Percentiles rank a stretch among this genome's conserved stretches.
These are phyloP conservation scores for Centrocercus urophasianus DNA, from an alignment of 2,113 vertebrate species.

Conservation along the genomic window DNA sequence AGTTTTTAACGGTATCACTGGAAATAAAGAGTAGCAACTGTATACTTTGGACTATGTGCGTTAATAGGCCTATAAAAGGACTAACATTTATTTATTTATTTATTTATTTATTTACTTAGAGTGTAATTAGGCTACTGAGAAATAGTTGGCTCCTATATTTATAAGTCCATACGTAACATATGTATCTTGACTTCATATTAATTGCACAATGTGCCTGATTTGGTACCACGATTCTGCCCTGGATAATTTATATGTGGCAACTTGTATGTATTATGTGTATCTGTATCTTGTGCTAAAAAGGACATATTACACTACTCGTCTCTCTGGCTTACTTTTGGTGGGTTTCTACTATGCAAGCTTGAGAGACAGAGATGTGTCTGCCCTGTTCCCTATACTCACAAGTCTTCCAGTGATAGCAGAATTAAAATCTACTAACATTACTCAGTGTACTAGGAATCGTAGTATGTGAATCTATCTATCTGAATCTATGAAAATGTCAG, in stretches of 20 bases:
- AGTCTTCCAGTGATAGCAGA: background rate
- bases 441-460: background rate
- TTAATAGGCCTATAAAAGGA: background rate
- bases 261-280: background rate
- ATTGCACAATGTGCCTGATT: background rate
- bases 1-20: background rate
- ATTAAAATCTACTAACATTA: background rate
- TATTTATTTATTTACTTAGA: too few relatives aligned
- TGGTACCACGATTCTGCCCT: background rate
- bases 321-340: background rate
- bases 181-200: background rate
- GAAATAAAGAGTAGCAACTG: background rate
- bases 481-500: background rate
- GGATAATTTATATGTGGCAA: background rate
- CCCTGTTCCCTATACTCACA: accelerated
- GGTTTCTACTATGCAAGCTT: background rate
- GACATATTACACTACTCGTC: background rate
- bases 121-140: background rate
- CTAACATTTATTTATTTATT: background rate
- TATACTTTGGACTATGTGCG: background rate
- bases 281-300: background rate
- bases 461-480: background rate
- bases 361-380: background rate
- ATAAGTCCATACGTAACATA: background rate
- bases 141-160: background rate